These are phyloP conservation scores for Plumapathes pennacea DNA, from an alignment of 92 coral and sea anemone species.

Conservation along the genomic window DNA sequence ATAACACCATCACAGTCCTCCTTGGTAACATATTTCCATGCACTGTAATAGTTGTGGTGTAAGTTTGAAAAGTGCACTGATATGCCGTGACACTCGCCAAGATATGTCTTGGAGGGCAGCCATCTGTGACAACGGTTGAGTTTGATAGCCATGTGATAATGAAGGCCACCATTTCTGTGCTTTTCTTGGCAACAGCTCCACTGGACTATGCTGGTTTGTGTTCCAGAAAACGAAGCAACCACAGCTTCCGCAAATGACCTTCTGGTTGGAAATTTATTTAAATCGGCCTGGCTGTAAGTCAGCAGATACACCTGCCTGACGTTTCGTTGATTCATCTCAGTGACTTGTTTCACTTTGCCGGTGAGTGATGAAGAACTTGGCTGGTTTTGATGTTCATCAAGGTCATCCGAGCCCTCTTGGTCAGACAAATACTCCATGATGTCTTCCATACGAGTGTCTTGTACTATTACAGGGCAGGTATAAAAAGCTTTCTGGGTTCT, in stretches of 20 bases:
- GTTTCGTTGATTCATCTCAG: conserved; percentile 5
- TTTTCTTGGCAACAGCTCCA: conserved; percentile 33
- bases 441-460: too few species aligned
- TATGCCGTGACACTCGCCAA: conserved; percentile 12
- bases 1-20: conserved; percentile 3
- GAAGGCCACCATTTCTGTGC: conserved; percentile 25
- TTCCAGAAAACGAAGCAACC: conserved; percentile 9
- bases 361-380: too few species aligned
- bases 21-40: conserved; percentile 43
- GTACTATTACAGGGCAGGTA: too few species aligned
- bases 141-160: conserved; percentile 21
- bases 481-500: too few species aligned
- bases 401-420: too few species aligned
- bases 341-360: conserved; percentile 1
- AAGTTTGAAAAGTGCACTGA: conserved; percentile 21
- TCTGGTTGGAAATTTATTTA: conserved; percentile 15
- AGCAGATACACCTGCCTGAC: conserved; percentile 28
- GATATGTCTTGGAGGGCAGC: conserved; percentile 17
- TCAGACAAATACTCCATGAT: too few species aligned
- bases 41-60: conserved; percentile 49
- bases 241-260: conserved; percentile 21
- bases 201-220: too few species aligned
- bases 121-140: conserved; percentile 16
- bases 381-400: too few species aligned
- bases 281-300: conserved; percentile 32